These are phyloP conservation scores for Nomada lathburiana DNA, from an alignment of 2,888 invertebrate species.

Conservation along the genomic window DNA sequence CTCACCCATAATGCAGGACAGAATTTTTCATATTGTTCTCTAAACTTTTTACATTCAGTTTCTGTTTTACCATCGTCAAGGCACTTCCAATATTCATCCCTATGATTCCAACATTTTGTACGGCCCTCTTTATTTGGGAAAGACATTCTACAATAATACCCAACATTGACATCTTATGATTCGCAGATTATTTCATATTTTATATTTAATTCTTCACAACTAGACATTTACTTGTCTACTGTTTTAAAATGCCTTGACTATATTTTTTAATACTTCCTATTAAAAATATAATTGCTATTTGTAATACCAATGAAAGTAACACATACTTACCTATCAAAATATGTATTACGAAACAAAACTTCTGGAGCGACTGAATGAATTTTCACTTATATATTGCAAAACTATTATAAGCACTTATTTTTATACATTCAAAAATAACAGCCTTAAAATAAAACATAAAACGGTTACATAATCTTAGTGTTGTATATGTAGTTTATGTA, in stretches of 20 bases:
- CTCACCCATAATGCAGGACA: slow-evolving; percentile 94
- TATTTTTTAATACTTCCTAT: background rate
- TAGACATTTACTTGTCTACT: background rate
- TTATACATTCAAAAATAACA: slow-evolving; percentile 46
- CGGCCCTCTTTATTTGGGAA: slow-evolving; percentile 93
- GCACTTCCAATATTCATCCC: slow-evolving; percentile 96
- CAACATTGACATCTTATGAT: background rate
- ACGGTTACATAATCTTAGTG: slow-evolving; percentile 46
- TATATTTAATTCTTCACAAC: background rate
- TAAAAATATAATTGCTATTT: background rate
- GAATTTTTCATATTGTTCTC: slow-evolving; percentile 90
- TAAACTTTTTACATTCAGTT: slow-evolving; percentile 89
- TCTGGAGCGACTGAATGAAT: slow-evolving; percentile 19
- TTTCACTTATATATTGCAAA: slow-evolving; percentile 27
- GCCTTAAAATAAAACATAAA: slow-evolving; percentile 44
- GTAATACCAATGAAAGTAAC: background rate
- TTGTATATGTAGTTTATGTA: background rate
- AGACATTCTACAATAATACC: slow-evolving; percentile 87
- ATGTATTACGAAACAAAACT: slow-evolving; percentile 15
- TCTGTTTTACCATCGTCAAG: slow-evolving; percentile 89
- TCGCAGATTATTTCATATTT: background rate
- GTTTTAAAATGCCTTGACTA: background rate
- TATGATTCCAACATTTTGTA: slow-evolving; percentile 92
- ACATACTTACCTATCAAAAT: slow-evolving; percentile 34
- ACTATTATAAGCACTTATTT: slow-evolving; percentile 42